These are phyloP conservation scores for Orientallactaga sibirica DNA, from an alignment of 2,797 vertebrate species.

Conservation along the genomic window DNA sequence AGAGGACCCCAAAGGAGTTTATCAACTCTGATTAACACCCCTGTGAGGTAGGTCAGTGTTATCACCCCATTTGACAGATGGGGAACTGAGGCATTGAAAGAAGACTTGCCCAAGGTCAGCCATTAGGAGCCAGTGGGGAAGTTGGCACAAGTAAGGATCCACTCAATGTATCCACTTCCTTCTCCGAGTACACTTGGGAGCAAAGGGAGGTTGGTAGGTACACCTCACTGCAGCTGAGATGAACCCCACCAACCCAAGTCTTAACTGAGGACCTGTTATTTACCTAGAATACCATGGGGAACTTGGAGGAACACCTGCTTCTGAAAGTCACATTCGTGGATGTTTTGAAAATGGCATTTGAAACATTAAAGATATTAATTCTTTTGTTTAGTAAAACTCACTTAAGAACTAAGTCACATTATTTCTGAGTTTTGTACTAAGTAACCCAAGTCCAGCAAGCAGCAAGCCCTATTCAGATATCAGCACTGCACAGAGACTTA, in stretches of 20 bases:
- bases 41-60: conserved; percentile 84
- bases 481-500: neutral
- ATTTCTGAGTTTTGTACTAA: neutral
- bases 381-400: conserved; percentile 19
- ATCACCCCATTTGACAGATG: conserved; percentile 83
- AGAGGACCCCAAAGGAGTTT: conserved; percentile 59
- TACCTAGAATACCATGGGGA: neutral
- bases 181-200: neutral
- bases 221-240: neutral
- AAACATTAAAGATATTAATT: conserved; percentile 43
- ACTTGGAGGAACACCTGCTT: conserved; percentile 55
- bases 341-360: conserved; percentile 49
- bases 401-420: conserved; percentile 46
- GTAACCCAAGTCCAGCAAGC: neutral
- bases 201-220: no score
- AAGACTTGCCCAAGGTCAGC: conserved; percentile 83
- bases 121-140: conserved; percentile 51
- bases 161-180: neutral
- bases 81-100: conserved; percentile 83
- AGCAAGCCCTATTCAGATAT: neutral
- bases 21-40: conserved; percentile 76
- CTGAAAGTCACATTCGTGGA: conserved; percentile 24
- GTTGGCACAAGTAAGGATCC: conserved; percentile 64
- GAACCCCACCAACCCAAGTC: conserved; percentile 16
- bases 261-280: conserved; percentile 19